Conservation (phyloP, 2,888 invertebrate genomes). For the Agriopis leucophaearia region DNA sequence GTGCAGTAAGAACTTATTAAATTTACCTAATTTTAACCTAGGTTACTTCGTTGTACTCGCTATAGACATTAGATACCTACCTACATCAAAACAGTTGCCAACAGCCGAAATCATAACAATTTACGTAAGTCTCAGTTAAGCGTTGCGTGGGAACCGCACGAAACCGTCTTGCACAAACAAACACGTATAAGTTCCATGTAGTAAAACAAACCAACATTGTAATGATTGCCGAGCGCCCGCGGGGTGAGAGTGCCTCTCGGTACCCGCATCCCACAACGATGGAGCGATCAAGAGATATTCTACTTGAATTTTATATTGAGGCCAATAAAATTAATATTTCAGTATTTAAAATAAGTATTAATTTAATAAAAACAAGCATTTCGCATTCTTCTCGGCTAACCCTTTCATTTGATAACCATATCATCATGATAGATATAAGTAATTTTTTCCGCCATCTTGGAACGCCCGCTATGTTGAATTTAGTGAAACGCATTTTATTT, state of each 20-base stretch:
- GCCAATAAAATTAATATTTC: too few relatives aligned
- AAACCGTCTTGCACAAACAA: conserved; percentile 30
- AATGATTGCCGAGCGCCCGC: conserved; percentile 31
- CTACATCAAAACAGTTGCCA: conserved; percentile 6
- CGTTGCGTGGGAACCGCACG: conserved; percentile 21
- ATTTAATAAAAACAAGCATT: too few relatives aligned
- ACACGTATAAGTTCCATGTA: conserved; percentile 30
- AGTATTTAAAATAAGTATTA: neutral
- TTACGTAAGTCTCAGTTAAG: conserved; percentile 18
- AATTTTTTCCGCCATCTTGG: too few relatives aligned
- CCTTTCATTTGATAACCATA: too few relatives aligned
- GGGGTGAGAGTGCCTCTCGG: conserved; percentile 8
- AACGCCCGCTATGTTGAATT: too few relatives aligned
- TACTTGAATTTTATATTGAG: neutral
- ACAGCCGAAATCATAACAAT: conserved; percentile 27
- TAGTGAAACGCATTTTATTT: too few relatives aligned
- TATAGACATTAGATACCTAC: neutral
- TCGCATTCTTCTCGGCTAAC: too few relatives aligned
- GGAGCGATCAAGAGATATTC: neutral
- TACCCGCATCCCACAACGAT: conserved; percentile 3
- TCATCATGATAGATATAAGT: too few relatives aligned
- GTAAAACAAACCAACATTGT: conserved; percentile 36
- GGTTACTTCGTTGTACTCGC: too few relatives aligned
- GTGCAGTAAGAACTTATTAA: too few relatives aligned
- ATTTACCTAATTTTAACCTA: too few relatives aligned